phyloP scores from a whole-genome alignment of 2,797 vertebrate genomes.

The Bradypus variegatus region DNA sequence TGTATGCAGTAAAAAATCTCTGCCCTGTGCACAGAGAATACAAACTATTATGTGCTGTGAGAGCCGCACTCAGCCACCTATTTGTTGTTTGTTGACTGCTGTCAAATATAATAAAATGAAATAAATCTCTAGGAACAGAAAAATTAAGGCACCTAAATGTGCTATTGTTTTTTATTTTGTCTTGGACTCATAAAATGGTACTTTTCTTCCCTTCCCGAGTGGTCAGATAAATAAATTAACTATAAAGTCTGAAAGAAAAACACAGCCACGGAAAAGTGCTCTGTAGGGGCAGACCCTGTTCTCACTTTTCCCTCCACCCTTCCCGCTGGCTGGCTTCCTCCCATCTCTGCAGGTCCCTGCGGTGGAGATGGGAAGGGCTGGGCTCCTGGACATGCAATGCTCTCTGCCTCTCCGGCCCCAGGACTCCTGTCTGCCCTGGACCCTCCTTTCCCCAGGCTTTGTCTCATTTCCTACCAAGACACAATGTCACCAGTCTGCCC shows the following conservation, averaged over 20 bases:
- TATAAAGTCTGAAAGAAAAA: constrained; percentile 55
- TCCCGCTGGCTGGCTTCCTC: background rate
- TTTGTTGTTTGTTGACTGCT: constrained; percentile 54
- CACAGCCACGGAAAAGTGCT: constrained; percentile 32
- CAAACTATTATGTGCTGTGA: constrained; percentile 41
- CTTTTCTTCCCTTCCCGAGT: constrained; percentile 54
- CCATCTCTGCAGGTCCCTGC: background rate
- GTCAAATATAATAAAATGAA: constrained; percentile 59
- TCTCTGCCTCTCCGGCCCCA: background rate
- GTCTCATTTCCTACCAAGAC: background rate
- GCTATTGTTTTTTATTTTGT: constrained; percentile 65
- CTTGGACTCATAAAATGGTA: constrained; percentile 58
- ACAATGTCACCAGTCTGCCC: background rate
- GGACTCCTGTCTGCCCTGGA: background rate
- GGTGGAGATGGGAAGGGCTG: fast-evolving
- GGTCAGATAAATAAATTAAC: constrained; percentile 66
- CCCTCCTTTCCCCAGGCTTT: background rate
- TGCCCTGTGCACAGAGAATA: constrained; percentile 33
- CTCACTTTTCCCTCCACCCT: no score
- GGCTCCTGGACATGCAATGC: background rate
- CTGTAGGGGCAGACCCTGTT: background rate
- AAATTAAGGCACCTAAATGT: constrained; percentile 63
- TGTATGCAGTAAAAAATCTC: background rate
- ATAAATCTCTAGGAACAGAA: constrained; percentile 60
- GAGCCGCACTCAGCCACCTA: background rate